A percentile compares a stretch with the other conserved stretches of the same genome.
Evolutionary conservation across 1,140 invertebrate genomes (phyloP).

Genomic region (Polyergus mexicanus): DNA sequence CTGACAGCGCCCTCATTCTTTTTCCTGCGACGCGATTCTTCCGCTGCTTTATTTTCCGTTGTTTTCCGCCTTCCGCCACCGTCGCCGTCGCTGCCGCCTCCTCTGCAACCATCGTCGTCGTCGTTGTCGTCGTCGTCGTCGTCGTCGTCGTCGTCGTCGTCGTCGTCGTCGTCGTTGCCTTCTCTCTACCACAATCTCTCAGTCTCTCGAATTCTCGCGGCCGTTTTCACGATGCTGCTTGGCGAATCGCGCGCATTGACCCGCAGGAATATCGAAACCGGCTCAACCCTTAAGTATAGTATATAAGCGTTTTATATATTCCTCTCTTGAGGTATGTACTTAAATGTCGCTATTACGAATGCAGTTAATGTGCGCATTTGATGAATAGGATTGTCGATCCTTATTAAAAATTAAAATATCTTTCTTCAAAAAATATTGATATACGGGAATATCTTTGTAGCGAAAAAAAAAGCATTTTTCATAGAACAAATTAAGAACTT

Average conservation of each 20-base stretch:
- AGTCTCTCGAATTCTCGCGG: conserved; percentile 78
- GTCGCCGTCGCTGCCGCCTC: conserved; percentile 11
- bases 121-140: conserved; percentile 68
- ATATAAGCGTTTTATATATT: background rate
- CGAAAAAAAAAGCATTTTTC: no score
- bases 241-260: conserved; percentile 69
- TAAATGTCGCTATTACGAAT: background rate
- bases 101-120: background rate
- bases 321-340: background rate
- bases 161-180: background rate
- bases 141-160: no score
- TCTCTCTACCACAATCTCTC: conserved; percentile 29
- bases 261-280: conserved; percentile 69
- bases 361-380: background rate
- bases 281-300: background rate
- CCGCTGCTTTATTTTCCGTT: conserved; percentile 85
- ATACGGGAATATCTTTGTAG: no score
- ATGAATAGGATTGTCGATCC: no score
- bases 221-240: conserved; percentile 77
- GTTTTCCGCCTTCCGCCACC: conserved; percentile 83
- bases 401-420: no score
- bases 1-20: conserved; percentile 87
- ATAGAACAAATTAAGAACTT: no score
- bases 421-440: no score
- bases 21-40: conserved; percentile 85